Base-by-base conservation (phyloP, 2,797 vertebrate genomes). In the Salmo trutta region DNA sequence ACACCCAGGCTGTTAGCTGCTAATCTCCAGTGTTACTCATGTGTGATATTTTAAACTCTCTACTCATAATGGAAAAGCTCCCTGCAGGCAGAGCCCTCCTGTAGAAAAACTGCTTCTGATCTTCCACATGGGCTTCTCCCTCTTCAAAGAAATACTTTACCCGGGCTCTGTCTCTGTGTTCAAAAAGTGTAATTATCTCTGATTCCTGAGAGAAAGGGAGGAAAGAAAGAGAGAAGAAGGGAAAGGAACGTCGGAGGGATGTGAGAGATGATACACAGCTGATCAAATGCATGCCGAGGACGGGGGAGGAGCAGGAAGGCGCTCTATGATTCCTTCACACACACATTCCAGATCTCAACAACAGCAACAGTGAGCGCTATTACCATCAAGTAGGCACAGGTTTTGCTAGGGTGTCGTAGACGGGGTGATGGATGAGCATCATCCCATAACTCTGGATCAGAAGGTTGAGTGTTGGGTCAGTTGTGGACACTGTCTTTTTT, bases 291-390 rank as follows among this genome's bases (percentile, higher is more conserved):
- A 3, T 70, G 33, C n/a, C 27, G 65, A 75, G 27, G 19, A 70
- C 27, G 54, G 71, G 71, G 41, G 73, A 51, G 74, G 68, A 75
- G 56, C 36, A 67, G 73, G 54, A 73, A 29, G 83, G 27, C 52
- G n/a, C 16, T 71, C 73, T 82, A 73, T 85, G 81, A 83, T 83
- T 79, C 52, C 70, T 79, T 82, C 83, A 84, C 41, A 47, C 41
- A 41, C 41, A 47, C 10, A 12, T 47, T 47, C 10, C 41, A 14
- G 41, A 47, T 47, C 10, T 47, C 41, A 47, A 47, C 41, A 47
- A 47, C 41, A 47, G 41, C 41, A 47, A 47, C 41, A 87, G 83
- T 83, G 82, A 76, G 68, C 72, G 75, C 82, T 84, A 10, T 47
- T 47, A 47, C 41, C 41, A 47, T 47, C 41, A 47, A 47, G 41